Conservation (phyloP, 2,888 invertebrate species). For the Aphidoletes aphidimyza region DNA sequence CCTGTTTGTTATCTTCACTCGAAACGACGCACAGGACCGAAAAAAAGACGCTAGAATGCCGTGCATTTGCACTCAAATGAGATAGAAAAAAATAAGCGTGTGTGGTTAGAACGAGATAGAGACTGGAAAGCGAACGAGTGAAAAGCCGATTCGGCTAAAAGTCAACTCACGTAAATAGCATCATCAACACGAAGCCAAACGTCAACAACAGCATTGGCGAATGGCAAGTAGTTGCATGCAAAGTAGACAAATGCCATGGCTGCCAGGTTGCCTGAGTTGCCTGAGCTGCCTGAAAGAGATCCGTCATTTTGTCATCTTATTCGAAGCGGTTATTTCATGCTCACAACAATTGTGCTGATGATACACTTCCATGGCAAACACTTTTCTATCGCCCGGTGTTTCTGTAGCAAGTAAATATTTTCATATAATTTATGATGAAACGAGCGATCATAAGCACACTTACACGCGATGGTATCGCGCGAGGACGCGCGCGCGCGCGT, state of each 20-base stretch:
- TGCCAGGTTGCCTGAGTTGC: too few species aligned
- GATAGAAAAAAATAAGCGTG: not conserved
- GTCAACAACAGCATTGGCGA: not conserved
- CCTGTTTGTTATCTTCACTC: constrained; percentile 2
- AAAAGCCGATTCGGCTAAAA: not conserved
- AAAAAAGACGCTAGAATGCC: too few species aligned
- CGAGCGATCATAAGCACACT: not conserved
- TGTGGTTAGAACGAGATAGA: not conserved
- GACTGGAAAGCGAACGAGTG: not conserved
- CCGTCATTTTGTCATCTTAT: not conserved
- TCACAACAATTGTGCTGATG: constrained; percentile 44
- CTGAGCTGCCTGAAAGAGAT: not conserved
- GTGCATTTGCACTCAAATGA: not conserved
- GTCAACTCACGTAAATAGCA: constrained; percentile 44
- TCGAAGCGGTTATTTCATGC: constrained; percentile 31
- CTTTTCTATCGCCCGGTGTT: not conserved
- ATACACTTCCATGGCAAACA: constrained; percentile 4
- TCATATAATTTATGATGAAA: constrained; percentile 47
- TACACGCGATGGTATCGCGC: too few species aligned
- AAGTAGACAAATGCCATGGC: too few species aligned
- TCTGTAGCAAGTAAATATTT: constrained; percentile 19
- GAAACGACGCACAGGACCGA: too few species aligned
- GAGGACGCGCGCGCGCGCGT: too few species aligned
- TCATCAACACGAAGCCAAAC: constrained; percentile 46
- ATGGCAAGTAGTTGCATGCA: constrained; percentile 21